Evolutionary conservation across 2,797 vertebrate species (phyloP), one percentile per base, ranked within the genome.

Genomic region (Atherinosoma microstoma): DNA sequence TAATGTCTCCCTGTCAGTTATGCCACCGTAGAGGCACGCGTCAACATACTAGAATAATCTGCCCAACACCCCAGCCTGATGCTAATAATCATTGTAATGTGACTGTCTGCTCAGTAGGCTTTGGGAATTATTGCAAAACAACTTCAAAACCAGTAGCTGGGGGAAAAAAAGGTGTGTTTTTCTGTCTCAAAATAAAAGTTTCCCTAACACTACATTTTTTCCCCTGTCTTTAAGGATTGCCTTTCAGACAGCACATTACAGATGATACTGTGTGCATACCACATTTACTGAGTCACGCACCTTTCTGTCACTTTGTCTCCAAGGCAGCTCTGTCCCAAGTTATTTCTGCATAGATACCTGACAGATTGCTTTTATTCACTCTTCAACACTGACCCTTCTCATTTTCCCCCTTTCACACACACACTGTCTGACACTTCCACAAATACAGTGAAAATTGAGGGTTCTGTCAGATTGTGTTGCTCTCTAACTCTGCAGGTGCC

Each of bases 1-100:
- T 90, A 84, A 93, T 71, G 89, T 91, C 85, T 86, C 83, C 71
- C 54, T 66, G 84, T 85, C 76, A 67, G 86, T 86, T 80, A 73
- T 85, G 84, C 78, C 67, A 62, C 79, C 56, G 73, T 78, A 73
- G 87, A 86, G 80, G 79, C 77, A 69, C 74, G 67, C 82, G 78
- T 79, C 76, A 81, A 59, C 79, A 74, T 71, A 61, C 58, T 47
- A 73, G 67, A 78, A 77, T 75, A 71, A 79, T 73, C 67, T 27
- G 22, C 66, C 61, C 42, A 30, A 53, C 78, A 75, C 51, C 66
- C 63, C 51, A 64, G 54, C 38, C 51, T n/a, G 38, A 40, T 66
- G 81, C 56, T 54, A 65, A 75, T 65, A 36, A 64, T 80, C 53
- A 13, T n/a, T 51, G 42, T 57, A 32, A 58, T 40, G 34, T 59